Conservation (phyloP, 2,797 vertebrate species). For the Pangasius mekongensis region DNA sequence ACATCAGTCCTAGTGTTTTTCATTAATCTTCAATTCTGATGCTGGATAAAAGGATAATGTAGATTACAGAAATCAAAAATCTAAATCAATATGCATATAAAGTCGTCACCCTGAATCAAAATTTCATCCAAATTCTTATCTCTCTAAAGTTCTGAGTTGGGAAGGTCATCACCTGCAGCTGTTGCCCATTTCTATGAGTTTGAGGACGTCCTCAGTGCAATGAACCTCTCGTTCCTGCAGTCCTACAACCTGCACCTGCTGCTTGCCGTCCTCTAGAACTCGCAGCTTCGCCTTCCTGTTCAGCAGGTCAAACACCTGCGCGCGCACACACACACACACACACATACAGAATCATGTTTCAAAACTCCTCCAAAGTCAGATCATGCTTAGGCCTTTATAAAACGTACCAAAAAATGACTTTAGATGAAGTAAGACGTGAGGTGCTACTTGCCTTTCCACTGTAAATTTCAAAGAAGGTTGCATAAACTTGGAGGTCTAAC, state of each 20-base stretch:
- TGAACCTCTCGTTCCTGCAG: conserved; percentile 84
- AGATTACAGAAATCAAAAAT: neutral
- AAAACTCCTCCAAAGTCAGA: neutral
- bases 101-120: neutral
- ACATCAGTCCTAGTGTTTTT: neutral
- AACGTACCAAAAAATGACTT: neutral
- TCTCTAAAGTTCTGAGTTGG: neutral
- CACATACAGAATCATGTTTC: neutral
- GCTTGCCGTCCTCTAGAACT: conserved; percentile 85
- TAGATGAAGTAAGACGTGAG: neutral
- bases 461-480: conserved; percentile 99
- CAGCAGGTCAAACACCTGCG: conserved; percentile 84
- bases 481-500: conserved; percentile 94
- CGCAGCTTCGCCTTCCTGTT: conserved; percentile 85
- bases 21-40: neutral
- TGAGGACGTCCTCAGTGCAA: conserved; percentile 86
- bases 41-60: neutral
- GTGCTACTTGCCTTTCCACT: conserved; percentile 87
- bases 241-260: conserved; percentile 86
- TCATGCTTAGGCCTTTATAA: neutral
- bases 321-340: too few species aligned
- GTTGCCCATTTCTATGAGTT: conserved; percentile 86
- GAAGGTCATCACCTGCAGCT: conserved; percentile 76
- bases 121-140: neutral
- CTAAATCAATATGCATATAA: neutral